These are phyloP conservation scores for Polydrusus cervinus DNA, from an alignment of 2,888 invertebrate species.

Conservation along the genomic window DNA sequence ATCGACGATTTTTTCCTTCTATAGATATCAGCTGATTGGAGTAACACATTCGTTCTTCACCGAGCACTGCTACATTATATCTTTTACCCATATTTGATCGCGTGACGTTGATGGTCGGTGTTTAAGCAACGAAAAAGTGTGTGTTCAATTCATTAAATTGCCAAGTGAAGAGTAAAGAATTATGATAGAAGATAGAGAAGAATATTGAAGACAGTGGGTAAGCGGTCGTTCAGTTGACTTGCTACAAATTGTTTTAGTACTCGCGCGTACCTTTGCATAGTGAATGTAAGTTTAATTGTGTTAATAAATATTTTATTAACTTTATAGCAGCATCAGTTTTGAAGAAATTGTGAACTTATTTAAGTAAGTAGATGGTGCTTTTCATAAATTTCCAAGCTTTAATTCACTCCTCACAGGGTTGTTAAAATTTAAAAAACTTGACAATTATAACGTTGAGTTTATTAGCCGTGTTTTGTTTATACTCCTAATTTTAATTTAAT, in stretches of 20 bases:
- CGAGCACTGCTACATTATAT: background rate
- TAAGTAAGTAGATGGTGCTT: too few species aligned
- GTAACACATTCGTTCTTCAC: slow-evolving; percentile 8
- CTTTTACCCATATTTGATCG: background rate
- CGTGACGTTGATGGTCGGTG: background rate
- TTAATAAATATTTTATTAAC: too few species aligned
- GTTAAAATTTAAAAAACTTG: too few species aligned
- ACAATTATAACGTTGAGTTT: too few species aligned
- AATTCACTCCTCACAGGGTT: too few species aligned
- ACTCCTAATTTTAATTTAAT: too few species aligned
- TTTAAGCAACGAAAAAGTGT: background rate
- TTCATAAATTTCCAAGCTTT: too few species aligned
- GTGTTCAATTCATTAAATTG: background rate
- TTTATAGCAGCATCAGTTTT: too few species aligned
- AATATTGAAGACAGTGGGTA: background rate
- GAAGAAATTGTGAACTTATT: too few species aligned
- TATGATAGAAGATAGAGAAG: slow-evolving; percentile 1
- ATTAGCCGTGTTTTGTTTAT: too few species aligned
- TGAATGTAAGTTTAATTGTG: too few species aligned
- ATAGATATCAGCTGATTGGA: slow-evolving; percentile 27
- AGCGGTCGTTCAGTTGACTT: background rate
- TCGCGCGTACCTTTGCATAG: too few species aligned
- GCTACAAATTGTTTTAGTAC: background rate
- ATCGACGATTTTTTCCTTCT: slow-evolving; percentile 17
- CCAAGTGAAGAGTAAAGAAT: slow-evolving; percentile 9